These are phyloP conservation scores for Epistrophe eligans DNA, from an alignment of 2,888 invertebrate genomes.

Conservation along the genomic window DNA sequence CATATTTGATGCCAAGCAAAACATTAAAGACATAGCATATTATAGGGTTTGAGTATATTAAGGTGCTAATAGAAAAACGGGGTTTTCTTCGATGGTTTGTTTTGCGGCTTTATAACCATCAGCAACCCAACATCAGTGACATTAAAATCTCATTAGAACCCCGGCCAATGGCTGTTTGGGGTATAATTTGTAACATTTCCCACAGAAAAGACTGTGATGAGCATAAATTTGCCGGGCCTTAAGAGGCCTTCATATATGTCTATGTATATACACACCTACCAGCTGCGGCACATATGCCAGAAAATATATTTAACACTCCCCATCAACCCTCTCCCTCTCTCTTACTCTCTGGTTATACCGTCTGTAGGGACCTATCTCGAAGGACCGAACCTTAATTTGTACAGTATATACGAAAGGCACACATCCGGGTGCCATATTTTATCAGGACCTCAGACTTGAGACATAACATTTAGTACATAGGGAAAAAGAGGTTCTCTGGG, in stretches of 20 bases:
- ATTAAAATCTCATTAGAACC: slow-evolving; percentile 71
- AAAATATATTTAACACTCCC: not conserved
- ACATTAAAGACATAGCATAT: not conserved
- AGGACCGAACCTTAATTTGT: slow-evolving; percentile 63
- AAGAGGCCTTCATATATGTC: slow-evolving; percentile 20
- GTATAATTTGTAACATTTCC: slow-evolving; percentile 41
- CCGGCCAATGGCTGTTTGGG: slow-evolving; percentile 16
- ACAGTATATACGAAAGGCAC: slow-evolving; percentile 31
- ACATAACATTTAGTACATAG: not conserved
- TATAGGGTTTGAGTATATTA: not conserved
- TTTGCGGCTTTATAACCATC: not conserved
- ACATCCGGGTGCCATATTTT: slow-evolving; percentile 67
- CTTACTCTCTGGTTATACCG: not conserved
- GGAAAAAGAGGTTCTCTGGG: not conserved
- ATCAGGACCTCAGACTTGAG: slow-evolving; percentile 42
- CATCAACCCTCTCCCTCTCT: not conserved
- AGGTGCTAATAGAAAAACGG: slow-evolving; percentile 38
- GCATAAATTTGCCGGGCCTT: slow-evolving; percentile 32
- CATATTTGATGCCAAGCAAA: slow-evolving; percentile 1
- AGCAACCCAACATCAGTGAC: slow-evolving; percentile 20
- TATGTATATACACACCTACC: too few species aligned
- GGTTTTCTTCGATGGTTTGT: slow-evolving; percentile 9
- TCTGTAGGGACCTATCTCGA: slow-evolving; percentile 36
- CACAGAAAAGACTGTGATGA: slow-evolving; percentile 23
- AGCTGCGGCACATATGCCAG: slow-evolving; percentile 1